Conservation (phyloP, 2,888 invertebrate species). For the Pandemis corylana region DNA sequence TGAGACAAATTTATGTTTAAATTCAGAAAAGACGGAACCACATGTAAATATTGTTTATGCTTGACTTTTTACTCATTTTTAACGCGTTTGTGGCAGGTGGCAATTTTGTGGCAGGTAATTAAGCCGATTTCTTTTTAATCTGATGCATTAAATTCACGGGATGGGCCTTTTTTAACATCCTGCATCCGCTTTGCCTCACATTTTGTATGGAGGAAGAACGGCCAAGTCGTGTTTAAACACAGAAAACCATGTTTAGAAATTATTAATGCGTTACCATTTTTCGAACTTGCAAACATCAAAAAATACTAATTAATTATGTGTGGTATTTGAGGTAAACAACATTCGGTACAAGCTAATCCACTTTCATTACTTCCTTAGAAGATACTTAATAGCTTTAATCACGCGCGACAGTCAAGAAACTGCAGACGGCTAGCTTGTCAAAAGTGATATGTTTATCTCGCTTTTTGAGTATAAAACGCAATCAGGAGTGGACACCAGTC, state of each 20-base stretch:
- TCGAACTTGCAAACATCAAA: no score
- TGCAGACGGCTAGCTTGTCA: slow-evolving; percentile 5
- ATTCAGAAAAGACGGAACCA: slow-evolving; percentile 9
- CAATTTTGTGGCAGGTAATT: slow-evolving; percentile 56
- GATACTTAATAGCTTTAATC: slow-evolving; percentile 7
- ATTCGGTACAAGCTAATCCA: not conserved
- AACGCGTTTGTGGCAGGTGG: slow-evolving; percentile 27
- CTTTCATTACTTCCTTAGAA: not conserved
- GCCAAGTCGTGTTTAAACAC: not conserved
- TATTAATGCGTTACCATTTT: no score
- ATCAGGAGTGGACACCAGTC: slow-evolving; percentile 48
- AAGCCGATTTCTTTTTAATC: slow-evolving; percentile 27
- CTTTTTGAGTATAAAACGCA: slow-evolving; percentile 43
- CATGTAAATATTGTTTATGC: not conserved
- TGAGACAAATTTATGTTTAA: not conserved
- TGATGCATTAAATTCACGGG: slow-evolving; percentile 14
- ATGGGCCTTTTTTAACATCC: slow-evolving; percentile 9
- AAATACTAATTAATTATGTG: no score
- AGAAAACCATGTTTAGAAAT: not conserved
- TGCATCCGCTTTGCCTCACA: not conserved
- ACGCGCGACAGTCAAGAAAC: not conserved
- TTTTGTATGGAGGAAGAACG: slow-evolving; percentile 4
- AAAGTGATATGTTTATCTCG: slow-evolving; percentile 19
- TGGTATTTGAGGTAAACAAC: not conserved
- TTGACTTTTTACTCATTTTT: slow-evolving; percentile 9